These are phyloP conservation scores for Carettochelys insculpta DNA, from an alignment of 2,113 vertebrate species.

Conservation along the genomic window DNA sequence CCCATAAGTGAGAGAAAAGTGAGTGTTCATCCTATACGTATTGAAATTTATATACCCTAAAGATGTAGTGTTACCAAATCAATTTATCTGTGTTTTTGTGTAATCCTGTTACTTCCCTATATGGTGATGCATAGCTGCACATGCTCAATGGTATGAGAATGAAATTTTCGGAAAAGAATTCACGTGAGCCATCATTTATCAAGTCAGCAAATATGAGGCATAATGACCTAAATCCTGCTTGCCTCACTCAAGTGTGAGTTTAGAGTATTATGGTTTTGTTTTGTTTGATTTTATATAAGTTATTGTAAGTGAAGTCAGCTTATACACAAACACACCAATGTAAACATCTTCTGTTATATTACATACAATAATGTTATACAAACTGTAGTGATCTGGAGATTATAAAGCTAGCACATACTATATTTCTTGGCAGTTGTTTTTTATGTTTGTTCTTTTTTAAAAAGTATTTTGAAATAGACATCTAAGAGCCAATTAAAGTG, in stretches of 20 bases:
- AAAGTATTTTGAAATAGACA: background rate
- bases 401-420: background rate
- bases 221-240: rapidly evolving
- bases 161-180: background rate
- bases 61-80: background rate
- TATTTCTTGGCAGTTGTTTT: background rate
- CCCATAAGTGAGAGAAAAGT: background rate
- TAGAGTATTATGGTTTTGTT: background rate
- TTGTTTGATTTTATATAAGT: background rate
- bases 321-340: background rate
- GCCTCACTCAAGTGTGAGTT: background rate
- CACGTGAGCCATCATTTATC: background rate
- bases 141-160: background rate
- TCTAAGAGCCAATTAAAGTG: background rate
- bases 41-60: background rate
- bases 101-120: rapidly evolving
- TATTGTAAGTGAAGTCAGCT: background rate
- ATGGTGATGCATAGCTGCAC: rapidly evolving
- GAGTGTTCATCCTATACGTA: background rate
- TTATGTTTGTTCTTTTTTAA: background rate
- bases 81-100: background rate
- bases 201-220: background rate
- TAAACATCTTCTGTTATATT: background rate
- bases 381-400: background rate
- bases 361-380: background rate